Percentiles rank a stretch among this genome's conserved stretches.
Conservation (phyloP, 2,888 invertebrate genomes). For the Seladonia tumulorum region DNA sequence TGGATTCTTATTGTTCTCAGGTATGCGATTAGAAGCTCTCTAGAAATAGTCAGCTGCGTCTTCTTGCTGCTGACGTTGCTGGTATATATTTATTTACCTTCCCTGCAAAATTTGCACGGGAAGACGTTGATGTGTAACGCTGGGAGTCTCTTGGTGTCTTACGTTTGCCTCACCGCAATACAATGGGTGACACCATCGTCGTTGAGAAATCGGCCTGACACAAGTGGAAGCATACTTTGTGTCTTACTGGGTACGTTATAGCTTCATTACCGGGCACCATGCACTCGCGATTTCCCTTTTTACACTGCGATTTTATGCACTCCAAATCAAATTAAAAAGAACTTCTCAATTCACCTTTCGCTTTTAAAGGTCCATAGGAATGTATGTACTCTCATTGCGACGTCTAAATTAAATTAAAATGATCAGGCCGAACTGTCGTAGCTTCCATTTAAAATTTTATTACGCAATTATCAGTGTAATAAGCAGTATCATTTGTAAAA, state of each 20-base stretch:
- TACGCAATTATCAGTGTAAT: no score
- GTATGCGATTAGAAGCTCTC: constrained; percentile 70
- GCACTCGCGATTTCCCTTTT: neutral
- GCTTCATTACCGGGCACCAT: neutral
- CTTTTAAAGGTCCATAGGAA: neutral
- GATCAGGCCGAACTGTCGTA: neutral
- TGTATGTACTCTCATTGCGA: neutral
- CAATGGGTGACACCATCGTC: constrained; percentile 63
- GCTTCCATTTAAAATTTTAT: neutral
- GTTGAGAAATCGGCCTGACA: no score
- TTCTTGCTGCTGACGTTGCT: constrained; percentile 88
- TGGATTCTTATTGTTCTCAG: constrained; percentile 59
- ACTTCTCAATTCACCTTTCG: neutral
- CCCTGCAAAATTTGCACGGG: constrained; percentile 90
- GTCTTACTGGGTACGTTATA: constrained; percentile 85
- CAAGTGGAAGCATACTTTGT: constrained; percentile 81
- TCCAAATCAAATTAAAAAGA: neutral
- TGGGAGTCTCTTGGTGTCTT: constrained; percentile 88
- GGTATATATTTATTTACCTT: constrained; percentile 88
- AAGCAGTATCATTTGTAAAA: neutral
- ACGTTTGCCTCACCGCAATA: constrained; percentile 86
- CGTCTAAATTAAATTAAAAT: neutral
- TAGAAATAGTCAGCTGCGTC: constrained; percentile 87
- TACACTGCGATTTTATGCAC: neutral
- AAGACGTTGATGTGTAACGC: constrained; percentile 90